Base-by-base conservation (phyloP, 2,113 vertebrate species). In the Cercocebus atys region DNA sequence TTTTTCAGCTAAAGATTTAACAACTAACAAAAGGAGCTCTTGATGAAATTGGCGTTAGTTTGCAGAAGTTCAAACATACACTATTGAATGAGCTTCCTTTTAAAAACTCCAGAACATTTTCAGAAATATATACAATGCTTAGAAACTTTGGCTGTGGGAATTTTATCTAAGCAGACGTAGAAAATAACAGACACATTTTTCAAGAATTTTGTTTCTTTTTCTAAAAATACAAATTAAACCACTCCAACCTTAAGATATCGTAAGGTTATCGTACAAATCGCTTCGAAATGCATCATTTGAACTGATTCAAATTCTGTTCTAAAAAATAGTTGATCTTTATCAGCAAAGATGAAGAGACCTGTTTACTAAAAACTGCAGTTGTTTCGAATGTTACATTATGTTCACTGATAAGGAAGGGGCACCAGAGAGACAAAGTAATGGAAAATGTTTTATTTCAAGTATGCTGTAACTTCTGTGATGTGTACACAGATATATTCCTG, bases 281-380 rank as follows among this genome's bases (percentile, higher is more conserved):
- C 22, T 95, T 72, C 50, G 40, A 94, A 96, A 89, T 88, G 17
- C 23, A 68, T 97, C 95, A 11, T 90, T 81, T 95, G 73, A 95
- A 75, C 64, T 84, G 22, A 96, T 95, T 93, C 45, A 78, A 12
- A 94, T 96, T 83, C 90, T 59, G 8, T 68, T 78, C 72, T 75
- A 70, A 95, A 86, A 90, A 86, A 85, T 86, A 78, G 81, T 45
- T 94, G 98, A 97, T 97, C 32, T 70, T 84, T 97, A 98, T 98
- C 94, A 75, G 38, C 81, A 82, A 89, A 96, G 96, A 97, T 91
- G 94, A 80, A 98, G n/a, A 95, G 96, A 90, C 59, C 66, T 91
- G 81, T 73, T 96, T 83, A 68, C 93, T 75, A 81, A 93, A 90
- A 94, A 72, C 80, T 86, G 45, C 32, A 27, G 35, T 84, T 95